Evolutionary conservation across 2,888 invertebrate species (phyloP).

Genomic region (Nomada ruficornis): DNA sequence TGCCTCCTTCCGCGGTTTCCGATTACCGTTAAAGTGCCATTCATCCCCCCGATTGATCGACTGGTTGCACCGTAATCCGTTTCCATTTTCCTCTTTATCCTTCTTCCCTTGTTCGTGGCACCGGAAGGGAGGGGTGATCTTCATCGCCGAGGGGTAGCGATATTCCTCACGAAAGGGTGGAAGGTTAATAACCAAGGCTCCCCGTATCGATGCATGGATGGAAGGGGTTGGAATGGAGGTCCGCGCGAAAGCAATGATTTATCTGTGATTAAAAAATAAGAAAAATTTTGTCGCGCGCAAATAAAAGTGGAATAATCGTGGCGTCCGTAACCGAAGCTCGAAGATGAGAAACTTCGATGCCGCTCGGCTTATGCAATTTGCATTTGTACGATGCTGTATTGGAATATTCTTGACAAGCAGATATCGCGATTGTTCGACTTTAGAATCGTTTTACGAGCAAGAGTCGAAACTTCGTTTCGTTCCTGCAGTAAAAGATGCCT

Average conservation of each 20-base stretch:
- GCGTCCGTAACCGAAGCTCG: too few relatives aligned
- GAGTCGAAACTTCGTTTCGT: slow-evolving; percentile 12
- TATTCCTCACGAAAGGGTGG: not conserved
- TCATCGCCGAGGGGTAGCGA: not conserved
- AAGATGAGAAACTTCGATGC: too few relatives aligned
- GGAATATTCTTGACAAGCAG: not conserved
- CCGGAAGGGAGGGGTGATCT: too few relatives aligned
- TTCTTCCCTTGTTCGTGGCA: slow-evolving; percentile 27
- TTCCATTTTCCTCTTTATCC: slow-evolving; percentile 56
- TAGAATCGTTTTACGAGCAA: slow-evolving; percentile 11
- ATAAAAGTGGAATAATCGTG: too few relatives aligned
- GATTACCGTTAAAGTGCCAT: slow-evolving; percentile 60
- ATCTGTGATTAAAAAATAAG: too few relatives aligned
- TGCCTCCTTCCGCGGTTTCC: slow-evolving; percentile 50
- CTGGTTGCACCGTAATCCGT: slow-evolving; percentile 58
- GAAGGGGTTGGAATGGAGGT: not conserved
- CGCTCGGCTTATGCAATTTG: not conserved
- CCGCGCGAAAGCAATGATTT: too few relatives aligned
- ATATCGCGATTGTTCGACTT: slow-evolving; percentile 1
- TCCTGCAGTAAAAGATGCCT: not conserved
- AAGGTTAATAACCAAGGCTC: slow-evolving; percentile 46
- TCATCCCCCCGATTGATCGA: slow-evolving; percentile 58
- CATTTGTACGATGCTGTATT: too few relatives aligned
- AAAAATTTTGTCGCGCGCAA: too few relatives aligned
- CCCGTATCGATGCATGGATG: not conserved